Base-by-base conservation (phyloP, 2,888 invertebrate species). In the Seladonia tumulorum region DNA sequence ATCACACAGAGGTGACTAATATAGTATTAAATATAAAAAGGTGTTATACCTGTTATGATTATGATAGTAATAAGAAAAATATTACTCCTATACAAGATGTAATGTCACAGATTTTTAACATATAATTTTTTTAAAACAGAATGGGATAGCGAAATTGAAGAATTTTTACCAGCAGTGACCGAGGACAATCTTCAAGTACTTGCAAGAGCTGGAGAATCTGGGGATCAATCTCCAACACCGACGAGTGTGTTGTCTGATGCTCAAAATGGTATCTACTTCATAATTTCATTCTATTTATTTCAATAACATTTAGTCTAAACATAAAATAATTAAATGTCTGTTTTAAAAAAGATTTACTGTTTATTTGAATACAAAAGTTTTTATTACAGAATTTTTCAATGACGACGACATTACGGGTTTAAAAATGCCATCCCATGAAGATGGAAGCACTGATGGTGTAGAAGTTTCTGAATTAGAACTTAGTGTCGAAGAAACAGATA, bases 131-230 rank as follows among this genome's bases (percentile, higher is more conserved):
- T 35, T 68, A 76, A 72, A 49, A 39, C 63, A 95, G 95, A 95
- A 91, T 95, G 94, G 93, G 95, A 95, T 84, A 94, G 92, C 87
- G 95, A 95, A 81, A 94, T 95, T 74, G 95, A 95, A 84, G 95
- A 95, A 85, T 95, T 95, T 92, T 89, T 95, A 88, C 95, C 95
- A 47, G 93, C 93, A 45, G 94, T 93, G 35, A 95, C 94, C 8
- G 94, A 94, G 79, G 94, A 94, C 76, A 95, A 93, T 91, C 91
- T 95, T 78, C 93, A 95, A 87, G 94, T 95, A 85, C 92, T 95
- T 81, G 93, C 94, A 42, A 93, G 93, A 75, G 95, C 95, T 22
- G 94, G 95, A 12, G 95, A 95, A 79, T 92, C 92, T 53, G 94
- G 94, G 45, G 94, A 94, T 87, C 93, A 93, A 71, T 94, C 94